Evolutionary conservation across 2,888 invertebrate species (phyloP).

Genomic region (Noctua janthe): DNA sequence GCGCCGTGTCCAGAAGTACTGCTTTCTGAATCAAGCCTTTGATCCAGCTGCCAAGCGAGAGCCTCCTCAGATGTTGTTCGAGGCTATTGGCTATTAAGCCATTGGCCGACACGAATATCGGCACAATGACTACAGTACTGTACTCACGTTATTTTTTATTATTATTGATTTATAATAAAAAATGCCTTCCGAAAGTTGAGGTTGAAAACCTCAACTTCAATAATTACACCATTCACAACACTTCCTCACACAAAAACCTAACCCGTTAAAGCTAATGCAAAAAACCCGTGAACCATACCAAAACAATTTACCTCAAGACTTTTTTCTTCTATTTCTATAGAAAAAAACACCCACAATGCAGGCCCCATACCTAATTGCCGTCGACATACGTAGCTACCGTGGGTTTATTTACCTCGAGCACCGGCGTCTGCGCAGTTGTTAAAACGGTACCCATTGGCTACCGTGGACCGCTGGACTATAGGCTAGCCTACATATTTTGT

Average conservation of each 20-base stretch:
- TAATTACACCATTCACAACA: background rate
- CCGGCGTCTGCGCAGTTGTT: conserved; percentile 65
- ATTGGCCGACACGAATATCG: too few species aligned
- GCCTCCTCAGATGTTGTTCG: too few species aligned
- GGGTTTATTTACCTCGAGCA: conserved; percentile 68
- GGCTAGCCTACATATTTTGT: conserved; percentile 66
- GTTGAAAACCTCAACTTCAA: background rate
- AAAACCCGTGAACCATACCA: conserved; percentile 34
- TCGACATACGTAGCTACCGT: conserved; percentile 60
- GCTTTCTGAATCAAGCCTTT: too few species aligned
- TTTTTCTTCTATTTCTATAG: conserved; percentile 28
- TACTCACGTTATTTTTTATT: too few species aligned
- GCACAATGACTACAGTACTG: too few species aligned
- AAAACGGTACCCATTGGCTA: conserved; percentile 70
- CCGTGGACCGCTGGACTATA: conserved; percentile 61
- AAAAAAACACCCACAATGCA: conserved; percentile 35
- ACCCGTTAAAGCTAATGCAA: conserved; percentile 13
- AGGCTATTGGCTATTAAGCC: too few species aligned
- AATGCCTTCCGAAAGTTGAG: too few species aligned
- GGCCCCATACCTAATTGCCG: conserved; percentile 49
- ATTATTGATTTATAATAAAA: too few species aligned
- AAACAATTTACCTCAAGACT: conserved; percentile 18
- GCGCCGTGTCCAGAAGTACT: too few species aligned
- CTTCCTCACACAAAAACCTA: background rate
- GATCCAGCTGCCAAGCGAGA: too few species aligned